Percentiles rank a stretch among this genome's conserved stretches.
Conservation (phyloP, 2,113 vertebrate species). For the Bubalus kerabau region DNA sequence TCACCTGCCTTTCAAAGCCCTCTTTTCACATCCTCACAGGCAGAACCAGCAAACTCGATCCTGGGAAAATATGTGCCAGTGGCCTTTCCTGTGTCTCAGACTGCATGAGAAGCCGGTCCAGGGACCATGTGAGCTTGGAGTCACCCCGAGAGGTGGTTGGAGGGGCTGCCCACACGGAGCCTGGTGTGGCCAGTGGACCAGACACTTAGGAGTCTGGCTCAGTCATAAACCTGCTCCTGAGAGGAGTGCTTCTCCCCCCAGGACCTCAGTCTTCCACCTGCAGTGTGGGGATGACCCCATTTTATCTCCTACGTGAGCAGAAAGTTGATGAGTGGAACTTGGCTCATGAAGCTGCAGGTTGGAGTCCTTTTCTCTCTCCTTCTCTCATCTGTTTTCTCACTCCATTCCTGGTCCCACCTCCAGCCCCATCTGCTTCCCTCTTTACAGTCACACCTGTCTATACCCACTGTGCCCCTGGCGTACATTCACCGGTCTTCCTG, state of each 20-base stretch:
- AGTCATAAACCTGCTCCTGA: neutral
- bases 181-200: fast-evolving
- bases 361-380: neutral
- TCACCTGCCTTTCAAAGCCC: neutral
- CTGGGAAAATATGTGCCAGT: neutral
- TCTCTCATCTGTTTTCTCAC: neutral
- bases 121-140: no score
- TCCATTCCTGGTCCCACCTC: neutral
- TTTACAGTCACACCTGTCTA: fast-evolving
- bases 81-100: no score
- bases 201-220: no score
- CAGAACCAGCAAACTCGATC: fast-evolving
- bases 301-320: fast-evolving
- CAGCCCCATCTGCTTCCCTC: fast-evolving
- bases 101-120: no score
- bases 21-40: neutral
- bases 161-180: neutral
- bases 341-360: neutral
- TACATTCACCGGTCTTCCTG: fast-evolving
- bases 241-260: fast-evolving
- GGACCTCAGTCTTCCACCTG: neutral
- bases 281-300: fast-evolving
- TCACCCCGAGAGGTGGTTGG: neutral
- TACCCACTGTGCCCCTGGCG: fast-evolving
- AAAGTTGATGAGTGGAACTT: fast-evolving